Base-by-base conservation (phyloP, 2,113 vertebrate species). In the Boleophthalmus pectinirostris region DNA sequence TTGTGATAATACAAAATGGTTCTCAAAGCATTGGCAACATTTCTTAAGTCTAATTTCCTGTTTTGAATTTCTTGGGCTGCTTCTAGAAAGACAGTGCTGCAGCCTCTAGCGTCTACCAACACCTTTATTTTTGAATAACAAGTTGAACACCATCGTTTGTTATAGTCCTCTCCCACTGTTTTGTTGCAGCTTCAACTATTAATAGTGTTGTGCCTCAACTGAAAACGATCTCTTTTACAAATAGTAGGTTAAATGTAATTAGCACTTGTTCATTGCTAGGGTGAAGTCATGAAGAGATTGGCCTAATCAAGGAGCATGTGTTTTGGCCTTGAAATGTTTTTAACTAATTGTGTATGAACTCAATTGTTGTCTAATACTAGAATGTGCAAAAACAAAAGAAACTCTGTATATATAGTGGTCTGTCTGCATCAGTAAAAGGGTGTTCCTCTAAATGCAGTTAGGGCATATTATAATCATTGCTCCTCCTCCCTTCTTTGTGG, bases 391-490 rank as follows among this genome's bases (percentile, higher is more conserved):
- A 57, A 23, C 6, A 54, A 23, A 2, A 7, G 23, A 6, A 49
- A 16, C 4, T 3, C 12, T 24, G 9, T 24, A 24, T 65, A 61
- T 64, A 2, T n/a, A 57, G 33, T n/a, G 46, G 13, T 57, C 21
- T 66, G 35, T 70, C 64, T 24, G 35, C n/a, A 67, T 20, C 69
- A 21, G 12, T 56, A 13, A 53, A 1, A 64, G 45, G 66, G 25
- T 63, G 79, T 75, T 15, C 77, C 72, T 69, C 46, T 78, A 82
- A 82, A 82, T 83, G 89, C 88, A 81, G 69, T 13, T 80, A 76
- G 73, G 69, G 85, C 86, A 86, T 82, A 68, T 90, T 86, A 51
- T 87, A 86, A 86, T 81, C 70, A 68, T 20, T 64, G 64, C 72
- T 25, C 87, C 84, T 79, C 83, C 82, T 72, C 78, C 75, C 54